Evolutionary conservation across 2,113 vertebrate genomes (phyloP).

Genomic region (Phocoena phocoena): DNA sequence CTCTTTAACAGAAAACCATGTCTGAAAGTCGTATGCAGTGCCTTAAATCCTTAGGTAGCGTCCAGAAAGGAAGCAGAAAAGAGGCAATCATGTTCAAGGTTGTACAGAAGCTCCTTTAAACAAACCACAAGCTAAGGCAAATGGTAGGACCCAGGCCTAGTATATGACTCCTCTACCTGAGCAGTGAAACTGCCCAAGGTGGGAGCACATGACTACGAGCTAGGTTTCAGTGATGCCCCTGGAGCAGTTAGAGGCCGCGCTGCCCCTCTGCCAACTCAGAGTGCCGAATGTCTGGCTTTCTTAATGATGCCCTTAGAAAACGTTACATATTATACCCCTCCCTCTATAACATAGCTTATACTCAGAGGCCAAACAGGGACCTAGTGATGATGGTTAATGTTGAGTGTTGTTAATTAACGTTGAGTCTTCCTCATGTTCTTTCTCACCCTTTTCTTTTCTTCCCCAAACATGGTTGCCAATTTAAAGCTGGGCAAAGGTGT

Average conservation of each 20-base stretch:
- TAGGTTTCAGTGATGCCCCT: neutral
- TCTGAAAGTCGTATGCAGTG: neutral
- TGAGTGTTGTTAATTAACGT: neutral
- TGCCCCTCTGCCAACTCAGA: neutral
- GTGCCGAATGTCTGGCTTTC: neutral
- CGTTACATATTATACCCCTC: neutral
- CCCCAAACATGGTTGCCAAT: neutral
- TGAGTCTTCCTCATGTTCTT: neutral
- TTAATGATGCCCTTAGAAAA: slow-evolving; percentile 19
- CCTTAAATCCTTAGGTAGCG: neutral
- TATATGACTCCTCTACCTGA: neutral
- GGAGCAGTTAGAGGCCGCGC: neutral
- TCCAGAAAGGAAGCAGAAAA: slow-evolving; percentile 23
- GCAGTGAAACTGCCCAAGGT: neutral
- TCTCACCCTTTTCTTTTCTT: neutral
- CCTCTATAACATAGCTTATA: neutral
- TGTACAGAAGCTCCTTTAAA: neutral
- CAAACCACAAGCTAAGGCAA: neutral
- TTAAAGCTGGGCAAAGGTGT: neutral
- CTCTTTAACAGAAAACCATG: slow-evolving; percentile 2
- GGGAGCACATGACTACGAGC: neutral
- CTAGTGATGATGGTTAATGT: neutral
- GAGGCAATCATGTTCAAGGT: neutral
- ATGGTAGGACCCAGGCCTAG: neutral
- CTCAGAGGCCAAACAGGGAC: neutral